Percentiles rank a stretch among this genome's conserved stretches.
These are phyloP conservation scores for Allenopithecus nigroviridis DNA, from an alignment of 2,797 vertebrate species.

Conservation along the genomic window DNA sequence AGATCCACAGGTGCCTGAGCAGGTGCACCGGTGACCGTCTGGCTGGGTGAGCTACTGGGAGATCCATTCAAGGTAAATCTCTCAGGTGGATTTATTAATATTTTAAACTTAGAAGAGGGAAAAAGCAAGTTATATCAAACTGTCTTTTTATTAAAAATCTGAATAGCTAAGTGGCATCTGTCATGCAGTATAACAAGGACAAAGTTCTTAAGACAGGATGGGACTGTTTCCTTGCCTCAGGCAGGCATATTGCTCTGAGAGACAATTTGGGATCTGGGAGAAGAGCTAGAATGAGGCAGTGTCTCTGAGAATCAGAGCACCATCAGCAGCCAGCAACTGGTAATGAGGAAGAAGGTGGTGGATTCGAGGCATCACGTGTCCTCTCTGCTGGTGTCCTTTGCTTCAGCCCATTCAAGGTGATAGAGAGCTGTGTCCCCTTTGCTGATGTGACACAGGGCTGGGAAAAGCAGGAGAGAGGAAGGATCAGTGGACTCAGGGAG, in stretches of 20 bases:
- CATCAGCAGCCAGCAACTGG: not conserved
- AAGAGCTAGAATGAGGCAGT: not conserved
- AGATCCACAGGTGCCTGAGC: not conserved
- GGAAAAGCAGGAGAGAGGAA: not conserved
- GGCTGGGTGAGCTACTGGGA: too few species aligned
- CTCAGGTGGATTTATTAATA: not conserved
- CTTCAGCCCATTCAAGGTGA: not conserved
- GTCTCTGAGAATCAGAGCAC: not conserved
- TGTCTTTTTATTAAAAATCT: not conserved
- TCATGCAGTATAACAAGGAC: not conserved
- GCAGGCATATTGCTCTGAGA: not conserved
- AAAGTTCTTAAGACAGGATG: not conserved
- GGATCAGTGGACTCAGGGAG: rapidly evolving
- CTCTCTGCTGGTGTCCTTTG: not conserved
- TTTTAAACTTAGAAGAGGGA: not conserved
- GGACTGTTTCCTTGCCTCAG: not conserved
- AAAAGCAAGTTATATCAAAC: not conserved
- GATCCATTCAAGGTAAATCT: not conserved
- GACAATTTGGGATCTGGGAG: not conserved
- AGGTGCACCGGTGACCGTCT: not conserved
- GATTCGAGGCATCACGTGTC: rapidly evolving
- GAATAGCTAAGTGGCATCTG: not conserved
- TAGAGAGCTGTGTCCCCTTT: not conserved
- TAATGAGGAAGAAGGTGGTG: rapidly evolving
- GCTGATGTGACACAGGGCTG: not conserved